A percentile compares a stretch with the other conserved stretches of the same genome.
Evolutionary conservation across 1,140 invertebrate species (phyloP).

Genomic region (Nephila pilipes): DNA sequence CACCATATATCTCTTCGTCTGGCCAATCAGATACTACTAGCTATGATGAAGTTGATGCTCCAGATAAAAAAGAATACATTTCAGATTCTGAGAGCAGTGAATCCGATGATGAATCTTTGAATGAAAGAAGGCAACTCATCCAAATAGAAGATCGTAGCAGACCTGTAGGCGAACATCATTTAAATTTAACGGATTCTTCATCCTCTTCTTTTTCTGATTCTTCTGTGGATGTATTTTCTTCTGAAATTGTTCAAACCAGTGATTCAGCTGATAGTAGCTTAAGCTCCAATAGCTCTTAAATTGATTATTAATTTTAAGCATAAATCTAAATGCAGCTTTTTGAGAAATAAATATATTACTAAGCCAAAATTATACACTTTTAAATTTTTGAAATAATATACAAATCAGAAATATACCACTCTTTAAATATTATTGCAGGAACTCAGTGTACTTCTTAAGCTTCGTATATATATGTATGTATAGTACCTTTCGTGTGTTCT

Average conservation of each 20-base stretch:
- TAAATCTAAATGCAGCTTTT: conserved; percentile 19
- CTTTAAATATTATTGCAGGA: too few relatives aligned
- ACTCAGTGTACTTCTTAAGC: too few relatives aligned
- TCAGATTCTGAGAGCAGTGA: conserved; percentile 4
- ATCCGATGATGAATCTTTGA: conserved; percentile 8
- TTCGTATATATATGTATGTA: too few relatives aligned
- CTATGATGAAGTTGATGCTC: conserved; percentile 25
- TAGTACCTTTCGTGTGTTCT: too few relatives aligned
- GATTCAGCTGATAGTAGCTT: conserved; percentile 44
- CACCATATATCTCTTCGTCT: background rate
- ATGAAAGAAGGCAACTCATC: background rate
- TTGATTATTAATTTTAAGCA: background rate
- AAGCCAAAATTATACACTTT: conserved; percentile 1
- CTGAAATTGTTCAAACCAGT: conserved; percentile 32
- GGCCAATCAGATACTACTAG: background rate
- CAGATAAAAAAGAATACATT: background rate
- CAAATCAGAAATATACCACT: too few relatives aligned
- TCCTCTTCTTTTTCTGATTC: background rate
- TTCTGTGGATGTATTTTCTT: conserved; percentile 40
- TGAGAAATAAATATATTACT: background rate
- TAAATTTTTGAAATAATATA: background rate
- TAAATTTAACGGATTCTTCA: background rate
- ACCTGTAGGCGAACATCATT: background rate
- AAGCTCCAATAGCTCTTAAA: conserved; percentile 25
- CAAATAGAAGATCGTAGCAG: background rate